Base-by-base conservation (phyloP, 2,888 invertebrate species). In the Lumbricus terrestris region DNA sequence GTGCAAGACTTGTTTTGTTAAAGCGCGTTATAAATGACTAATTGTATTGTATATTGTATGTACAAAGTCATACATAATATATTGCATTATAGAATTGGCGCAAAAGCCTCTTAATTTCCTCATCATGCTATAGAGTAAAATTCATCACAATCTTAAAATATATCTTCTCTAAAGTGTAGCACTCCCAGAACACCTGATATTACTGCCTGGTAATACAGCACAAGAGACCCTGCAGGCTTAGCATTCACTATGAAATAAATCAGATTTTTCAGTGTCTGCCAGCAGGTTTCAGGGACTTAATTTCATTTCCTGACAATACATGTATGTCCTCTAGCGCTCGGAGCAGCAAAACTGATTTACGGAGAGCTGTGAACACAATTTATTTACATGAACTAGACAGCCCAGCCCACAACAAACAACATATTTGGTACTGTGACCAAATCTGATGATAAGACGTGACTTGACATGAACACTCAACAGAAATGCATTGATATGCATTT, bases 61-160 rank as follows among this genome's bases (percentile, higher is more conserved):
- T 69, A 69, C 69, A 69, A n/a, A 69, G 29, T 29, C 29, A 69
- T 69, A 69, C n/a, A 69, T 69, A 69, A n/a, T 69, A 69, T 69
- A 69, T 69, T 69, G 69, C 69, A 69, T 69, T 69, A 69, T 69
- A 69, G 29, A 11, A 69, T 69, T 69, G 16, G 69, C n/a, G 8
- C n/a, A 69, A n/a, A 54, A 29, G 54, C 69, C 11, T 69, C n/a
- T n/a, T 69, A 69, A 69, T 11, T 69, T 69, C n/a, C 69, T 69
- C 69, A 11, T 69, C 69, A 69, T 13, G 69, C 69, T 69, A 69
- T 69, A 69, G 6, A n/a, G 69, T n/a, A 69, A 69, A 69, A 69
- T 69, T 69, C 69, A 69, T 69, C n/a, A n/a, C 69, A 69, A 69
- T 69, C 69, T 69, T 69, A 69, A 69, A 69, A 69, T 69, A 69